Percentiles rank a stretch among this genome's conserved stretches.
These are phyloP conservation scores for Phrixothrix hirtus DNA, from an alignment of 2,888 invertebrate genomes.

Conservation along the genomic window DNA sequence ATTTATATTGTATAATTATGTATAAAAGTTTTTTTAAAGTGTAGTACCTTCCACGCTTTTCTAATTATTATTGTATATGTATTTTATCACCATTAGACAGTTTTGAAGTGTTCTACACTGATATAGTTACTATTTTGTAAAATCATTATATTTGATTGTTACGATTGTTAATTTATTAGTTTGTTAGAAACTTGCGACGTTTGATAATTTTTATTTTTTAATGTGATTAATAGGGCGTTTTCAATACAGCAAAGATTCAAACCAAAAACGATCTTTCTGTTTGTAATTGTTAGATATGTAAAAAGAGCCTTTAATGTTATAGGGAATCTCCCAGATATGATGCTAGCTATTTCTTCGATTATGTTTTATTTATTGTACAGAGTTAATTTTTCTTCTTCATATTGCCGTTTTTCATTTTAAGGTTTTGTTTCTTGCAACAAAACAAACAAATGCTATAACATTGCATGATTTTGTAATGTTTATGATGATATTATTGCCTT, in stretches of 20 bases:
- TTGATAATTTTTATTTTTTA: conserved; percentile 22
- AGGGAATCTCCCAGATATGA: conserved; percentile 5
- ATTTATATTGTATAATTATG: conserved; percentile 17
- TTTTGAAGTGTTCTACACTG: conserved; percentile 19
- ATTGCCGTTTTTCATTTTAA: conserved; percentile 3
- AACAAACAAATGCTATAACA: no score
- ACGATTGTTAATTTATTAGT: conserved; percentile 32
- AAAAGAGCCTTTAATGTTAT: conserved; percentile 24
- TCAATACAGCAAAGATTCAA: conserved; percentile 12
- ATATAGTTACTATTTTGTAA: conserved; percentile 30
- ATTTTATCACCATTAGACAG: conserved; percentile 27
- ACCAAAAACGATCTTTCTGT: conserved; percentile 3
- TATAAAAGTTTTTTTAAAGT: conserved; percentile 19
- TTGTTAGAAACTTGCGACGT: conserved; percentile 24
- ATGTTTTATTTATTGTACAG: conserved; percentile 2
- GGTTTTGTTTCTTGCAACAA: no score
- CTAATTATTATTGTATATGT: conserved; percentile 24
- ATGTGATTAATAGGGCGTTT: conserved; percentile 22
- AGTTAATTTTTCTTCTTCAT: conserved; percentile 4
- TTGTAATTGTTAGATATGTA: conserved; percentile 13
- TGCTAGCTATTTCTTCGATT: not conserved
- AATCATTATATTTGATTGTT: conserved; percentile 29
- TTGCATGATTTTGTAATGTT: conserved; percentile 45
- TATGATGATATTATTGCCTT: conserved; percentile 50
- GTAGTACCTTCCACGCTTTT: conserved; percentile 29